These are phyloP conservation scores for Trachelus troglodyta DNA, from an alignment of 2,888 invertebrate species.

Conservation along the genomic window DNA sequence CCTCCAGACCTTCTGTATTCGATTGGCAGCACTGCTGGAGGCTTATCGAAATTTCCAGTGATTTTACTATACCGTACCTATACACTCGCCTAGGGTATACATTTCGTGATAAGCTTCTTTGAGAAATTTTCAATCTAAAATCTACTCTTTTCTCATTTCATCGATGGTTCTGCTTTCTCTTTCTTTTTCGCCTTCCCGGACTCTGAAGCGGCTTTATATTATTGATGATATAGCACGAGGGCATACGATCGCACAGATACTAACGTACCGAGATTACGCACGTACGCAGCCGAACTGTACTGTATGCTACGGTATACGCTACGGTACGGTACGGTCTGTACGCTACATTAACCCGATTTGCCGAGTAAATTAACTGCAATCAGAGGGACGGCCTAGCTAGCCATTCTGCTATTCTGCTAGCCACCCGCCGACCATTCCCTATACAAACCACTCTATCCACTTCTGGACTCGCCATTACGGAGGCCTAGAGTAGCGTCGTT, in stretches of 20 bases:
- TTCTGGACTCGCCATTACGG: constrained; percentile 40
- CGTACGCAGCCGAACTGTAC: constrained; percentile 16
- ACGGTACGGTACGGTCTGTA: constrained; percentile 40
- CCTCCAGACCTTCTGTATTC: neutral
- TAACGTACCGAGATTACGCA: constrained; percentile 34
- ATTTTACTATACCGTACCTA: neutral
- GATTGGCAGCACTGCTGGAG: neutral
- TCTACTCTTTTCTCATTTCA: neutral
- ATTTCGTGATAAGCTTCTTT: neutral
- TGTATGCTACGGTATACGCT: neutral
- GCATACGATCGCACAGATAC: constrained; percentile 21
- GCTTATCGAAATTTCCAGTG: neutral
- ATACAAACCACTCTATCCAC: constrained; percentile 36
- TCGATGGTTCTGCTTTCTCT: neutral
- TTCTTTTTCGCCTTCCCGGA: neutral
- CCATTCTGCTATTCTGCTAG: constrained; percentile 48
- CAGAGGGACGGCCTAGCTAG: constrained; percentile 54
- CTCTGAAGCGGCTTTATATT: constrained; percentile 26
- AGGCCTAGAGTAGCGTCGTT: constrained; percentile 47
- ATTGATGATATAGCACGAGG: constrained; percentile 34
- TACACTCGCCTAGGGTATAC: neutral
- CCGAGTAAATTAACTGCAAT: constrained; percentile 65
- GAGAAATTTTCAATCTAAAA: neutral
- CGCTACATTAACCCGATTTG: constrained; percentile 66
- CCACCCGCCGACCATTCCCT: constrained; percentile 25